phyloP scores from a whole-genome alignment of 1,140 invertebrate genomes.

The Bombus pyrosoma region DNA sequence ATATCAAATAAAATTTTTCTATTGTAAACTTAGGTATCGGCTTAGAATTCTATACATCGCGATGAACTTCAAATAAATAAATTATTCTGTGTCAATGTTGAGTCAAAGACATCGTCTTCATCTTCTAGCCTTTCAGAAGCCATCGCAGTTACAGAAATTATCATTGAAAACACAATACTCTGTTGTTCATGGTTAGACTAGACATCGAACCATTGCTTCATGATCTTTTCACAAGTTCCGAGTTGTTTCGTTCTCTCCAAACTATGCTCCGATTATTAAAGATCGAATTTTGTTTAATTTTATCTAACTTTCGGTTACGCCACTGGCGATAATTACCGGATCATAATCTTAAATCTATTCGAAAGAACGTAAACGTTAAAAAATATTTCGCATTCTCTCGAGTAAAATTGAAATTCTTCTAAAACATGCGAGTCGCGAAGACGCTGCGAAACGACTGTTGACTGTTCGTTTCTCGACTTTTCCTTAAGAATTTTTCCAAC shows the following conservation, averaged over 20 bases:
- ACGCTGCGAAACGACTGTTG: slow-evolving; percentile 1
- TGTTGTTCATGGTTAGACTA: neutral
- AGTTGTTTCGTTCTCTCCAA: neutral
- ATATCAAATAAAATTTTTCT: neutral
- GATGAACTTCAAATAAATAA: neutral
- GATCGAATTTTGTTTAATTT: neutral
- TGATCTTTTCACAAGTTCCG: neutral
- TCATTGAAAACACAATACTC: neutral
- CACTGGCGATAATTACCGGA: neutral
- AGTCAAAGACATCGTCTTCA: neutral
- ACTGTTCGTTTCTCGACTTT: neutral
- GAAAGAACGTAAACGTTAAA: slow-evolving; percentile 16
- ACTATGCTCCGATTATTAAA: neutral
- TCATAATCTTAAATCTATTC: neutral
- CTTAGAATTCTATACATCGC: no score
- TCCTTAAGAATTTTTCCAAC: neutral
- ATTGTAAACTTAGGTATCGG: neutral
- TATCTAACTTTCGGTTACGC: neutral
- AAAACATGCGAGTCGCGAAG: neutral
- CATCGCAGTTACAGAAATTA: neutral
- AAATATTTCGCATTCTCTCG: slow-evolving; percentile 10
- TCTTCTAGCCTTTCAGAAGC: neutral
- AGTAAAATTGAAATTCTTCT: neutral
- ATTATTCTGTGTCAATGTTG: neutral
- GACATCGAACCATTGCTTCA: neutral